phyloP scores from a whole-genome alignment of 2,888 invertebrate genomes.

The Drosophila lutescens region DNA sequence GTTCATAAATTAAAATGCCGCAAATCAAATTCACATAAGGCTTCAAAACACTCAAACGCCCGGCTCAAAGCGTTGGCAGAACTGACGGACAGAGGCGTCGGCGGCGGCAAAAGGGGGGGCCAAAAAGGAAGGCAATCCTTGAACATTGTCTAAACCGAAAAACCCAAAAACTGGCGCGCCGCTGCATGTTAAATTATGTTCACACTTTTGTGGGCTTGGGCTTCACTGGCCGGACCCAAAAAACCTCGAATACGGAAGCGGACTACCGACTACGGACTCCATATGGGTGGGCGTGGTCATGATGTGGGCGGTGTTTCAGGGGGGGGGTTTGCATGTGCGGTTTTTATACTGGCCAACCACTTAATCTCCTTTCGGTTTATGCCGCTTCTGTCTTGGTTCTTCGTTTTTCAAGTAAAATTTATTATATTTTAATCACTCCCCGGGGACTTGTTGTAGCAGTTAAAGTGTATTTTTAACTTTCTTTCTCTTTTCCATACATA shows the following conservation, averaged over 20 bases:
- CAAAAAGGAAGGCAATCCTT: conserved; percentile 34
- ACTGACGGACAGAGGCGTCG: conserved; percentile 25
- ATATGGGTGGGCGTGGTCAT: conserved; percentile 36
- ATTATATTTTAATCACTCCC: conserved; percentile 84
- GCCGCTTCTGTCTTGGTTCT: conserved; percentile 56
- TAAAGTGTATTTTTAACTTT: conserved; percentile 66
- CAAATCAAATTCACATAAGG: conserved; percentile 80
- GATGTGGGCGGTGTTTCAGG: conserved; percentile 1
- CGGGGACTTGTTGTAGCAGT: conserved; percentile 72
- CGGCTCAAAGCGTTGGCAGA: conserved; percentile 14
- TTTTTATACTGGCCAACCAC: conserved; percentile 75
- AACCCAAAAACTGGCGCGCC: conserved; percentile 54
- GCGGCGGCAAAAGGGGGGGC: background rate
- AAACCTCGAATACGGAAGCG: conserved; percentile 18
- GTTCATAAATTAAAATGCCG: conserved; percentile 81
- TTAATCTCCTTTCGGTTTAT: conserved; percentile 73
- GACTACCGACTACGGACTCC: conserved; percentile 20
- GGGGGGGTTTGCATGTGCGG: conserved; percentile 68
- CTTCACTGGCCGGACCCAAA: conserved; percentile 54
- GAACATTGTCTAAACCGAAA: conserved; percentile 57
- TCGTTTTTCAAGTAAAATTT: conserved; percentile 79
- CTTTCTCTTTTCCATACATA: conserved; percentile 6
- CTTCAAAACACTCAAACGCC: conserved; percentile 51
- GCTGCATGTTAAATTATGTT: conserved; percentile 79
- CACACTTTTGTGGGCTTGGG: conserved; percentile 65